Conservation (phyloP, 2,113 vertebrate species). For the Crotalus viridis region DNA sequence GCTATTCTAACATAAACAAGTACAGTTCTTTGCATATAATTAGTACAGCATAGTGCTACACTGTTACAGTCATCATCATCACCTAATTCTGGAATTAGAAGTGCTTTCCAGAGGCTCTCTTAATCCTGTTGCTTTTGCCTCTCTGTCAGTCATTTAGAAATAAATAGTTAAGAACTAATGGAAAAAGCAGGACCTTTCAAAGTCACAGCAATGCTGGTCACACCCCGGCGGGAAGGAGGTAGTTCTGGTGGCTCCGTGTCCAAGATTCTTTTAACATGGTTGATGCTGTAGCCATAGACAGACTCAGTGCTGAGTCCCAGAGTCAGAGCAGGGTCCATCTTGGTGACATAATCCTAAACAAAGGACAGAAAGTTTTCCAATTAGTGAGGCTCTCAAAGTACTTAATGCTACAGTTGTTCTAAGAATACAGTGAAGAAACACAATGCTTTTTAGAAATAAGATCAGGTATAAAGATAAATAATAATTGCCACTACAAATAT, state of each 20-base stretch:
- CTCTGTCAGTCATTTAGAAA: neutral
- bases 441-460: neutral
- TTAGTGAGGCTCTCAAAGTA: neutral
- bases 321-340: conserved; percentile 88
- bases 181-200: conserved; percentile 76
- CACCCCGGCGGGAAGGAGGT: conserved; percentile 76
- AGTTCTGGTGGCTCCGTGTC: conserved; percentile 79
- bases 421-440: neutral
- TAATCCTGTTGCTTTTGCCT: neutral
- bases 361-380: neutral
- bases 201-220: conserved; percentile 75
- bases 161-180: neutral
- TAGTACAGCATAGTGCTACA: neutral
- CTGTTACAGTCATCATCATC: neutral
- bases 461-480: neutral
- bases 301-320: conserved; percentile 88
- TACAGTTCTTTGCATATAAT: neutral
- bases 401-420: neutral
- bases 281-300: conserved; percentile 84
- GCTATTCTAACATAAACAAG: neutral
- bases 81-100: neutral
- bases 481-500: neutral
- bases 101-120: neutral
- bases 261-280: conserved; percentile 80
- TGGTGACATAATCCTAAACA: conserved; percentile 84